These are phyloP conservation scores for Drosophila neotestacea DNA, from an alignment of 2,888 invertebrate genomes.

Conservation along the genomic window DNA sequence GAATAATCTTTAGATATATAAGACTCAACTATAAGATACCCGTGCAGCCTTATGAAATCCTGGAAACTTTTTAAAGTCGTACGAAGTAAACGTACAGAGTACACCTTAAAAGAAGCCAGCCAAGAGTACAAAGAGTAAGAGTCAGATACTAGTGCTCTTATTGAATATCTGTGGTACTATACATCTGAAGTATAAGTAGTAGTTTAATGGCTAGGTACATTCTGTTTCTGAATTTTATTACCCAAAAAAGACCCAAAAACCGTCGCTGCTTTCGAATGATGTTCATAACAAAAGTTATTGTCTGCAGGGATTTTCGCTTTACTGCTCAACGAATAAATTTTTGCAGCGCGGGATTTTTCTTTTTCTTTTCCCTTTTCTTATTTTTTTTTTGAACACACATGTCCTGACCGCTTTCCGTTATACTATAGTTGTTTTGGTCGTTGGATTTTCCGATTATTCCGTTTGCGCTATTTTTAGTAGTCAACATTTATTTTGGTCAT, in stretches of 20 bases:
- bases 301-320: slow-evolving; percentile 61
- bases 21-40: slow-evolving; percentile 22
- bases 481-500: slow-evolving; percentile 71
- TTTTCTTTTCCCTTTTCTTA: slow-evolving; percentile 16
- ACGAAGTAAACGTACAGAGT: background rate
- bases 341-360: slow-evolving; percentile 34
- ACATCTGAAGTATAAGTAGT: background rate
- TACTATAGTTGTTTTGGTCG: slow-evolving; percentile 47
- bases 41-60: slow-evolving; percentile 1
- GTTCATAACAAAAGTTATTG: slow-evolving; percentile 59
- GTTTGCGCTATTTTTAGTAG: slow-evolving; percentile 70
- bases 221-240: slow-evolving; percentile 8
- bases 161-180: background rate
- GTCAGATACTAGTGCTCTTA: background rate
- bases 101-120: background rate
- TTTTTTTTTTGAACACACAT: slow-evolving; percentile 28
- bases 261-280: background rate
- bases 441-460: slow-evolving; percentile 49
- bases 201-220: background rate
- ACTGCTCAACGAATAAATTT: slow-evolving; percentile 46
- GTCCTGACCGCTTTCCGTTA: slow-evolving; percentile 41
- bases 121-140: background rate
- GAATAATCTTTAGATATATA: slow-evolving; percentile 8
- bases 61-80: background rate
- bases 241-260: slow-evolving; percentile 1